Conservation (phyloP, 2,113 vertebrate species). For the Coptodon rendalli region DNA sequence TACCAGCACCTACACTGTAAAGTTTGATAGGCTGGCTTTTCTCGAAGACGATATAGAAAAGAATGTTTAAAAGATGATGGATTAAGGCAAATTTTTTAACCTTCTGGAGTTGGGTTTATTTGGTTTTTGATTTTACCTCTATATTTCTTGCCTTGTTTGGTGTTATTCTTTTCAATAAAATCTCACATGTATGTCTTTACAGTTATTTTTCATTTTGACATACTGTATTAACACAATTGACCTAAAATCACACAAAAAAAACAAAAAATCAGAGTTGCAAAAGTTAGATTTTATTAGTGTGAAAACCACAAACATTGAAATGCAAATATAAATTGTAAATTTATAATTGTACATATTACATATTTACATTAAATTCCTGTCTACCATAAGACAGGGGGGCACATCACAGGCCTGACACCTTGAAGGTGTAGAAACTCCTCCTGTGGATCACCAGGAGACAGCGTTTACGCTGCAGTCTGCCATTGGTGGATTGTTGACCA, state of each 20-base stretch:
- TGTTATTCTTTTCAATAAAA: not conserved
- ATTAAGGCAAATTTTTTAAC: not conserved
- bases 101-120: not conserved
- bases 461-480: not conserved
- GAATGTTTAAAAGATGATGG: not conserved
- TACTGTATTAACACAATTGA: not conserved
- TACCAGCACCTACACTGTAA: not conserved
- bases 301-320: not conserved
- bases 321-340: not conserved
- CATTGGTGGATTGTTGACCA: not conserved
- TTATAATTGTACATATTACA: not conserved
- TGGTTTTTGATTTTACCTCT: not conserved
- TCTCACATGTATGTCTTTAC: not conserved
- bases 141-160: too few species aligned
- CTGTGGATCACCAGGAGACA: not conserved
- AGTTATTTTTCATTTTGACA: not conserved
- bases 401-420: not conserved
- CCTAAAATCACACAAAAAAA: not conserved
- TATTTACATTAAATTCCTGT: not conserved
- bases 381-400: not conserved
- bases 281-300: not conserved
- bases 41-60: not conserved
- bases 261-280: not conserved
- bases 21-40: not conserved
- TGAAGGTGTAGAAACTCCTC: not conserved